Conservation (phyloP, 1,140 invertebrate species). For the Carposina sasakii region DNA sequence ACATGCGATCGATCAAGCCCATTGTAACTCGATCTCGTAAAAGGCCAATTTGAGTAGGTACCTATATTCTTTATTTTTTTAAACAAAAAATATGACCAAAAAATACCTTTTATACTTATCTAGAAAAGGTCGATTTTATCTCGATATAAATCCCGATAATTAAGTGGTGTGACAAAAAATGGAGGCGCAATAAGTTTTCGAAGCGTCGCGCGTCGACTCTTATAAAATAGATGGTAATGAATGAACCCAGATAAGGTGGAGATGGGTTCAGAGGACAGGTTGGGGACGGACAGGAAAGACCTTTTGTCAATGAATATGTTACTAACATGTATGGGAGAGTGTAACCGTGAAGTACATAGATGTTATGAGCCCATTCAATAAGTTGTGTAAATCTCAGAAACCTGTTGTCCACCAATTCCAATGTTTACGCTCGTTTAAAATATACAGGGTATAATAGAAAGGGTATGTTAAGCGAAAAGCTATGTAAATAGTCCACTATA, state of each 20-base stretch:
- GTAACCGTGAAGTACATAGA: no score
- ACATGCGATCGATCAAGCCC: no score
- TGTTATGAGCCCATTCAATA: slow-evolving; percentile 19
- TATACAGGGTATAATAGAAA: no score
- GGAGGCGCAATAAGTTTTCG: slow-evolving; percentile 64
- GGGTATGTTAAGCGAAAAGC: no score
- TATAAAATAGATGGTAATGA: slow-evolving; percentile 69
- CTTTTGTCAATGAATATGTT: slow-evolving; percentile 43
- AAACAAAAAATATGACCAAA: no score
- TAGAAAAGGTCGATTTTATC: slow-evolving; percentile 58
- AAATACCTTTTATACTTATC: slow-evolving; percentile 53
- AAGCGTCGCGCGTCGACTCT: slow-evolving; percentile 64
- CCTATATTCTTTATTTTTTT: no score
- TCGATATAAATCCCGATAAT: slow-evolving; percentile 68
- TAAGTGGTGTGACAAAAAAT: slow-evolving; percentile 71
- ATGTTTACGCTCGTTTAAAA: no score
- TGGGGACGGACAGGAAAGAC: no score
- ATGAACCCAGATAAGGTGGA: slow-evolving; percentile 64
- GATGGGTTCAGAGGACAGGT: slow-evolving; percentile 38
- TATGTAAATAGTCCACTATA: no score
- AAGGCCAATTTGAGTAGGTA: no score
- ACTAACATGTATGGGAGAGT: slow-evolving; percentile 15
- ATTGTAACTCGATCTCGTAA: no score
- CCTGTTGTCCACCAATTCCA: no score
- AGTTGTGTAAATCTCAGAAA: slow-evolving; percentile 18